Conservation (phyloP, 2,797 vertebrate species). For the Gallinago solitaria region DNA sequence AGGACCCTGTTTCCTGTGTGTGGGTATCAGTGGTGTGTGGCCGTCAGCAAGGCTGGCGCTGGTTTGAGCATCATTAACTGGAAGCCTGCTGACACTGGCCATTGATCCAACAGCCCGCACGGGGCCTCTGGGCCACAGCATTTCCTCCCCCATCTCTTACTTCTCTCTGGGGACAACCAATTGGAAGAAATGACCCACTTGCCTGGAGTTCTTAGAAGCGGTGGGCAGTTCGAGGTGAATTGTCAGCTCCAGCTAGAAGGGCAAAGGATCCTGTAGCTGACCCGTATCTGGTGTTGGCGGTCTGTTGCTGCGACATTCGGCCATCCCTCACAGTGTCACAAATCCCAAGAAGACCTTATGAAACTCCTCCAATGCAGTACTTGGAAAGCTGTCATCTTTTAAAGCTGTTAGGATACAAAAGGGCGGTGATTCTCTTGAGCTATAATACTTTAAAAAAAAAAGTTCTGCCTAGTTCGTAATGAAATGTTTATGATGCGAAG, state of each 20-base stretch:
- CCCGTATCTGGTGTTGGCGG: background rate
- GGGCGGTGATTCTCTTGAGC: background rate
- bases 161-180: conserved; percentile 69
- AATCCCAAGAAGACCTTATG: conserved; percentile 21
- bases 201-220: conserved; percentile 55
- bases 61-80: conserved; percentile 76
- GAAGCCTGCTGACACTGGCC: conserved; percentile 78
- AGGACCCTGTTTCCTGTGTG: background rate
- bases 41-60: conserved; percentile 64
- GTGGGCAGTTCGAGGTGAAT: conserved; percentile 60
- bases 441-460: background rate
- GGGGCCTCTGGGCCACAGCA: conserved; percentile 47
- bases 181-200: conserved; percentile 59
- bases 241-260: conserved; percentile 54
- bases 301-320: background rate
- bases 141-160: conserved; percentile 51
- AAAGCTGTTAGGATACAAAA: background rate
- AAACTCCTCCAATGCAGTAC: background rate
- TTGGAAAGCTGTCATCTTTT: background rate
- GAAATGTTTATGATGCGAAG: background rate
- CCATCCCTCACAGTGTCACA: conserved; percentile 11
- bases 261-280: conserved; percentile 2
- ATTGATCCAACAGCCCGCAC: conserved; percentile 75
- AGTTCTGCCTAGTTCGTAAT: background rate
- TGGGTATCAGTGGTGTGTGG: conserved; percentile 64